Base-by-base conservation (phyloP, 2,113 vertebrate species). In the Lepus americanus region DNA sequence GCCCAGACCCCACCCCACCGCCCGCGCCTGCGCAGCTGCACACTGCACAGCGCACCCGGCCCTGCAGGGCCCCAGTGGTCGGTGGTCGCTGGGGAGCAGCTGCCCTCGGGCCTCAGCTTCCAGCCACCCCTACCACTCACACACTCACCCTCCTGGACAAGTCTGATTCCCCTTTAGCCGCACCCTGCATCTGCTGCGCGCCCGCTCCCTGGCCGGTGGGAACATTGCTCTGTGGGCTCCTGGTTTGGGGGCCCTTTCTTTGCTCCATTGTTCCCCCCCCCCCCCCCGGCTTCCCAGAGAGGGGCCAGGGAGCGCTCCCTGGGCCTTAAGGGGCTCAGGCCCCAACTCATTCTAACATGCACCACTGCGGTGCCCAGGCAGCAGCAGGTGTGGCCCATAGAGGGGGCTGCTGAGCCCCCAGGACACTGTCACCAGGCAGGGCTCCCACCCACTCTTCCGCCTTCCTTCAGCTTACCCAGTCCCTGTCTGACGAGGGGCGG, bases 301-400 rank as follows among this genome's bases (percentile, higher is more conserved):
- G 94, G 95, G 80, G 67, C 72, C 82, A 85, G 39, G 86, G 94
- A 90, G 94, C 73, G 69, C 83, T 94, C 91, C 96, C 91, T 95
- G 96, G 97, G 96, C 97, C 97, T 96, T 97, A 96, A 95, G 93
- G 96, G 92, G 92, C 79, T 82, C 49, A 9, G 12, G 92, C 95
- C 94, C 92, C 92, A 63, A 61, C 82, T 69, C 87, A 69, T 70
- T 80, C 63, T 92, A 85, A 93, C 36, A 53, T 9, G 39, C 77
- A 79, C 72, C 55, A 9, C 70, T 14, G 70, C 67, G 73, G 66
- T 61, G 39, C n/a, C 19, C 84, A 20, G 31, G 95, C 51, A 29
- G 77, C 67, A 81, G 94, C 87, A 77, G 82, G 25, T 64, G 53
- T 31, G 44, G 79, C 36, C 85, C 7, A 3, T 1, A 2, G n/a